phyloP scores from a whole-genome alignment of 2,888 invertebrate genomes.

The Heteromurus nitidus region DNA sequence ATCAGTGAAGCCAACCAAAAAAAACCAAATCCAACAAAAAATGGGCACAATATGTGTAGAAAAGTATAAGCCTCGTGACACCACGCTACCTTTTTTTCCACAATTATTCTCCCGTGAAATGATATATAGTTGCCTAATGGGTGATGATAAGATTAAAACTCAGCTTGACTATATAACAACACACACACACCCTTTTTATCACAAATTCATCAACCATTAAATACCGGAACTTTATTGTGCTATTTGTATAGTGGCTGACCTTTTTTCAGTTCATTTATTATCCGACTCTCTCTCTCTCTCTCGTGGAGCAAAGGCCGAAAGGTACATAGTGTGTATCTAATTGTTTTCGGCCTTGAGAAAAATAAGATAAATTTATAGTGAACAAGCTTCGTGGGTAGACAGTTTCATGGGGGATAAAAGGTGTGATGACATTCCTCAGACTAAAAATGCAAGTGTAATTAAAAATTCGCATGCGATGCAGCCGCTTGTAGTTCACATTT shows the following conservation, averaged over 20 bases:
- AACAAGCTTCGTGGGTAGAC: no score
- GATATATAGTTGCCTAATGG: conserved; percentile 46
- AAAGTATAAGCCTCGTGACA: not conserved
- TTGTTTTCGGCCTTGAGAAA: conserved; percentile 4
- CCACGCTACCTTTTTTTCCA: not conserved
- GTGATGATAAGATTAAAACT: conserved; percentile 39
- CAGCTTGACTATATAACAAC: not conserved
- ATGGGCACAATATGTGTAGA: not conserved
- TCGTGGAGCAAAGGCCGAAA: not conserved
- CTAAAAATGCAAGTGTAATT: not conserved
- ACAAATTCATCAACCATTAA: conserved; percentile 41
- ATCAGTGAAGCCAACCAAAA: conserved; percentile 42
- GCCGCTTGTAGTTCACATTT: no score
- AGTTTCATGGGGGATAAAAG: no score
- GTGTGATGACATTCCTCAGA: not conserved
- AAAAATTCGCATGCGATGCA: conserved; percentile 1
- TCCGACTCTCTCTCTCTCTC: not conserved
- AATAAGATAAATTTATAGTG: not conserved
- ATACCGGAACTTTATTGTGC: conserved; percentile 27
- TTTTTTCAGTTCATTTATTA: conserved; percentile 6
- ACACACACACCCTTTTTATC: conserved; percentile 19
- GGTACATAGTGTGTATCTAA: not conserved
- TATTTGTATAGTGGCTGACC: not conserved
- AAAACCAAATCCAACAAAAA: not conserved
- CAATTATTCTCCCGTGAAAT: conserved; percentile 27